Base-by-base conservation (phyloP, 2,888 invertebrate species). In the Lobophora halterata region DNA sequence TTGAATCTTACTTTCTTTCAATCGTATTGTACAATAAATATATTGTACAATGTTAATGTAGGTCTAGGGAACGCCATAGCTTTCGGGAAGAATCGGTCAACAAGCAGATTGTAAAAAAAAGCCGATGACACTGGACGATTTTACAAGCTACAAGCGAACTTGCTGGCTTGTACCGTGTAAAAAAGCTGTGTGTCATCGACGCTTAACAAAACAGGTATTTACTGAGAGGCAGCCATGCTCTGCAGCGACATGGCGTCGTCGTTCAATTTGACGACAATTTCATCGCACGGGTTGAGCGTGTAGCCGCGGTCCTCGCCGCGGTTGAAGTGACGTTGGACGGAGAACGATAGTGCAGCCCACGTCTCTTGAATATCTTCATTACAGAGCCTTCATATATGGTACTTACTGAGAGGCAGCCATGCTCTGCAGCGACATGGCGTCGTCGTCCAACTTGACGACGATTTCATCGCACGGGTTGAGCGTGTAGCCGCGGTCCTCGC, bases 241-340 rank as follows among this genome's bases (percentile, higher is more conserved):
- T 97, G 97, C 32, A 97, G 83, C 61, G 93, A 93, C 93, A 97
- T 94, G 36, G 94, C 91, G 65, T 97, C 96, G 59, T 97, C 97
- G 65, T 97, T 97, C 2, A 97, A 74, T 19, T 92, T 90, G 65
- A 93, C 92, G 43, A 91, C 88, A 38, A 97, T 91, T 52, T 97
- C 97, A 52, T 96, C 96, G 23, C 95, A 91, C 0, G 94, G 90
- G 28, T 95, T 96, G 28, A 97, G 88, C 18, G 94, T 91, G 58
- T 89, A 88, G 1, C 97, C 97, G 3, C 97, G 90, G 64, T 96
- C 95, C 49, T 95, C 94, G 1, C 81, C 89, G 6, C 93, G 92
- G 78, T 92, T 93, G 61, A 79, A 88, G 64, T 95, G 94, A 13
- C 90, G 91, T 10, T 88, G 49, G 1, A 94, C 89, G 0, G 87